Evolutionary conservation across 1,140 invertebrate species (phyloP).

Genomic region (Oncopodura yosiiana): DNA sequence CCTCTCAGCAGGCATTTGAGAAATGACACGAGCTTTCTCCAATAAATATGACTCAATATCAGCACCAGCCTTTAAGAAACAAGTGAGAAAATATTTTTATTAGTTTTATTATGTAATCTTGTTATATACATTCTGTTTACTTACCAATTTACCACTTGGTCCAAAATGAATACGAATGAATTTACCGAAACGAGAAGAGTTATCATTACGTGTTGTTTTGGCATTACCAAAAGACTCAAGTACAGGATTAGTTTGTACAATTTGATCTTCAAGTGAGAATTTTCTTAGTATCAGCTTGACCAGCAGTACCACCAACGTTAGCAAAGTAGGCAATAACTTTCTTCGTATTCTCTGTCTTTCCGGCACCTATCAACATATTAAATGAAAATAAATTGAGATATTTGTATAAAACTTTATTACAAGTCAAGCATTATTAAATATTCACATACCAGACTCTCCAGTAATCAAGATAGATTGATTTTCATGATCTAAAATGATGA

Average conservation of each 20-base stretch:
- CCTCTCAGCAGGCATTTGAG: constrained; percentile 91
- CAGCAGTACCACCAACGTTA: constrained; percentile 39
- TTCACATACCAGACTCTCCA: constrained; percentile 40
- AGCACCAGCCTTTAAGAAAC: too few relatives aligned
- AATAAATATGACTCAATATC: constrained; percentile 51
- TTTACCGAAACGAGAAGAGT: constrained; percentile 99
- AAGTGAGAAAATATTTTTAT: too few relatives aligned
- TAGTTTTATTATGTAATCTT: too few relatives aligned
- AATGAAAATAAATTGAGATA: not conserved
- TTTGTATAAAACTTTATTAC: not conserved
- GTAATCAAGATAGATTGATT: constrained; percentile 50
- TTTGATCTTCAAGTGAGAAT: constrained; percentile 89
- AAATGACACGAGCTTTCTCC: constrained; percentile 99
- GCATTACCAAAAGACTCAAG: constrained; percentile 99
- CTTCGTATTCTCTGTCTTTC: constrained; percentile 56
- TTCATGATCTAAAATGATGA: constrained; percentile 46
- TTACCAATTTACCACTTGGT: constrained; percentile 86
- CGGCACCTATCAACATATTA: constrained; percentile 52
- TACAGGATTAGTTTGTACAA: constrained; percentile 96
- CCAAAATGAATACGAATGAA: constrained; percentile 99
- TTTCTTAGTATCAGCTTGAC: constrained; percentile 20
- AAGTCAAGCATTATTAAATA: not conserved
- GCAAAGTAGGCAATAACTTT: constrained; percentile 57
- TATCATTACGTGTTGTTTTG: constrained; percentile 98
- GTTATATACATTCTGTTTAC: constrained; percentile 50